Percentiles rank a stretch among this genome's conserved stretches.
These are phyloP conservation scores for Hestina assimilis DNA, from an alignment of 1,140 invertebrate genomes.

Conservation along the genomic window DNA sequence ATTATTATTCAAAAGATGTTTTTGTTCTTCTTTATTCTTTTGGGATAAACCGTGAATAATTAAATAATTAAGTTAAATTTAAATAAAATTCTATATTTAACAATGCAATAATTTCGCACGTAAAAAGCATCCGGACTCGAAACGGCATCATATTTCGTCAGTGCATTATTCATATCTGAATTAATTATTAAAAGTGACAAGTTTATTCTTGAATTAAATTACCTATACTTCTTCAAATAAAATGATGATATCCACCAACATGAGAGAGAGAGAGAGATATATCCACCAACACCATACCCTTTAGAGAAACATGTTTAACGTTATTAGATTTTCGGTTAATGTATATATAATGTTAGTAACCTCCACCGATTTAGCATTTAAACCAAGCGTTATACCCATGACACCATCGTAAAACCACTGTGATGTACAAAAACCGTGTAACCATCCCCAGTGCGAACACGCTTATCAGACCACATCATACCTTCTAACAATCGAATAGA, in stretches of 20 bases:
- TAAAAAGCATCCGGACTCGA: conserved; percentile 12
- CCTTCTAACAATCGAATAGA: conserved; percentile 34
- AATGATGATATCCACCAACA: not conserved
- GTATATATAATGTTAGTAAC: conserved; percentile 32
- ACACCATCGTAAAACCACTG: conserved; percentile 25
- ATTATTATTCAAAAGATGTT: not conserved
- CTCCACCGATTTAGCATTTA: conserved; percentile 37
- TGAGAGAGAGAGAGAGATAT: too few relatives aligned
- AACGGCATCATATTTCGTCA: conserved; percentile 20
- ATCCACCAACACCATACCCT: too few relatives aligned
- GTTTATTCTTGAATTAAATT: too few relatives aligned
- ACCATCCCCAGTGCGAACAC: conserved; percentile 57
- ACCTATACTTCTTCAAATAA: conserved; percentile 21
- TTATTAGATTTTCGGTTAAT: conserved; percentile 3
- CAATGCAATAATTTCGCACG: conserved; percentile 12
- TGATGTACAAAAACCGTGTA: conserved; percentile 47
- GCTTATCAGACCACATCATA: conserved; percentile 66
- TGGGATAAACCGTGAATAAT: not conserved
- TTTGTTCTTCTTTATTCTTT: too few relatives aligned
- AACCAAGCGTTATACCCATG: conserved; percentile 35
- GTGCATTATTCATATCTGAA: conserved; percentile 22
- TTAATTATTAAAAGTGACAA: too few relatives aligned
- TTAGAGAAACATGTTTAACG: too few relatives aligned
- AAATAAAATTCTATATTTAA: not conserved
- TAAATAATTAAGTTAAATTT: not conserved